These are phyloP conservation scores for Drosophila subpulchrella DNA, from an alignment of 1,140 invertebrate genomes.

Conservation along the genomic window DNA sequence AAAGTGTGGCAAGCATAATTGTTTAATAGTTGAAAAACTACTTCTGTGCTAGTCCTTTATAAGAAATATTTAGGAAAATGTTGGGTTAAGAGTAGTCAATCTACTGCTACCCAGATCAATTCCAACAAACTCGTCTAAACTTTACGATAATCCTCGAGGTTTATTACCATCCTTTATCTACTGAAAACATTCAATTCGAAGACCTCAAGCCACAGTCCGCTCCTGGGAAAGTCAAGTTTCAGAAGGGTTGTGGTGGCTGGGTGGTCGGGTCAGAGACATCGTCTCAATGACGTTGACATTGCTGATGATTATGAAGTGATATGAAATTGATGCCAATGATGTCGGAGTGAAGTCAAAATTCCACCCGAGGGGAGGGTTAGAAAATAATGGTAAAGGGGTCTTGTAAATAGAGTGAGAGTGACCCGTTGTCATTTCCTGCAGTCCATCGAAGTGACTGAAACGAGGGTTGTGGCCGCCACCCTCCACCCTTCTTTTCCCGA, in stretches of 20 bases:
- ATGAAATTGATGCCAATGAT: slow-evolving; percentile 82
- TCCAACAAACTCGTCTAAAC: slow-evolving; percentile 10
- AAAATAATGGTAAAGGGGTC: neutral
- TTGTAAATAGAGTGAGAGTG: neutral
- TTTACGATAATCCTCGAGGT: slow-evolving; percentile 21
- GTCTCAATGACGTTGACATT: slow-evolving; percentile 67
- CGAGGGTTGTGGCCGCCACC: slow-evolving; percentile 42
- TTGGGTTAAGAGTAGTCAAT: neutral
- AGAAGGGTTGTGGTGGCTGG: slow-evolving; percentile 10
- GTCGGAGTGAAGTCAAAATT: slow-evolving; percentile 71
- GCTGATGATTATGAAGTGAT: slow-evolving; percentile 80
- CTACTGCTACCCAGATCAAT: neutral
- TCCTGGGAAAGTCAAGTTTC: slow-evolving; percentile 8
- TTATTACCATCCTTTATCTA: slow-evolving; percentile 21
- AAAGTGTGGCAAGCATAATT: too few species aligned
- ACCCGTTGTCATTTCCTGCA: slow-evolving; percentile 56
- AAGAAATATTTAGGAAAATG: neutral
- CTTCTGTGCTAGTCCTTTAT: neutral
- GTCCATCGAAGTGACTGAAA: slow-evolving; percentile 37
- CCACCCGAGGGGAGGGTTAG: slow-evolving; percentile 15
- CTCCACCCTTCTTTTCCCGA: slow-evolving; percentile 6
- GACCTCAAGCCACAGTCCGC: slow-evolving; percentile 12
- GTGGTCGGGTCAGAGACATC: slow-evolving; percentile 28
- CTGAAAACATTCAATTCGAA: slow-evolving; percentile 33
- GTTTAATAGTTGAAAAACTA: too few species aligned